These are phyloP conservation scores for Eretmochelys imbricata DNA, from an alignment of 2,113 vertebrate genomes.

Conservation along the genomic window DNA sequence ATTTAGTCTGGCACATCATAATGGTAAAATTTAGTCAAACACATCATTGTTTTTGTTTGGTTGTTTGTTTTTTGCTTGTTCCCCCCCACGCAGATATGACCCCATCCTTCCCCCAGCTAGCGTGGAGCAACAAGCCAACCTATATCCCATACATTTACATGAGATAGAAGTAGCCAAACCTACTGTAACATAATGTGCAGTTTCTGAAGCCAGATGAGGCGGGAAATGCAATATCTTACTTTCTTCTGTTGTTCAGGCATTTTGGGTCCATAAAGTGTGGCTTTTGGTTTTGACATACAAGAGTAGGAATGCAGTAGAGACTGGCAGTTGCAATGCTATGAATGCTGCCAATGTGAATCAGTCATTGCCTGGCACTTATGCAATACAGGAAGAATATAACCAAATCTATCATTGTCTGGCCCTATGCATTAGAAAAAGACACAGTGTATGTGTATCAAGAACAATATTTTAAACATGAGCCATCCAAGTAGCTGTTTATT, in stretches of 20 bases:
- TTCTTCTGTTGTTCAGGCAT: neutral
- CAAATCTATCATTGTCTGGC: neutral
- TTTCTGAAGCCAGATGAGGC: neutral
- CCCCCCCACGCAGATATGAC: neutral
- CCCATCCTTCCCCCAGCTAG: neutral
- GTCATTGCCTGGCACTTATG: neutral
- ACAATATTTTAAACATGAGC: neutral
- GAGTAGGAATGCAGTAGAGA: neutral
- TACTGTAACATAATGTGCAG: neutral
- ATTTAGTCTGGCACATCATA: neutral
- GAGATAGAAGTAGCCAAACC: neutral
- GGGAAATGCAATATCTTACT: neutral
- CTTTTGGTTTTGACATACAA: neutral
- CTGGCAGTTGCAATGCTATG: neutral
- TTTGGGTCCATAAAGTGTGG: neutral
- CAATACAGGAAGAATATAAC: neutral
- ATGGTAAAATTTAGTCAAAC: neutral
- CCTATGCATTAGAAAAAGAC: neutral
- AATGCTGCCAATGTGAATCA: neutral
- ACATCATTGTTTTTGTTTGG: neutral
- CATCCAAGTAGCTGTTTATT: neutral
- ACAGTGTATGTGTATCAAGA: neutral
- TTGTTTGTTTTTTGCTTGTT: neutral
- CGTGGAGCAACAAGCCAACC: neutral
- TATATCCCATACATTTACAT: fast-evolving